These are phyloP conservation scores for Priocnemis perturbator DNA, from an alignment of 2,888 invertebrate species.

Conservation along the genomic window DNA sequence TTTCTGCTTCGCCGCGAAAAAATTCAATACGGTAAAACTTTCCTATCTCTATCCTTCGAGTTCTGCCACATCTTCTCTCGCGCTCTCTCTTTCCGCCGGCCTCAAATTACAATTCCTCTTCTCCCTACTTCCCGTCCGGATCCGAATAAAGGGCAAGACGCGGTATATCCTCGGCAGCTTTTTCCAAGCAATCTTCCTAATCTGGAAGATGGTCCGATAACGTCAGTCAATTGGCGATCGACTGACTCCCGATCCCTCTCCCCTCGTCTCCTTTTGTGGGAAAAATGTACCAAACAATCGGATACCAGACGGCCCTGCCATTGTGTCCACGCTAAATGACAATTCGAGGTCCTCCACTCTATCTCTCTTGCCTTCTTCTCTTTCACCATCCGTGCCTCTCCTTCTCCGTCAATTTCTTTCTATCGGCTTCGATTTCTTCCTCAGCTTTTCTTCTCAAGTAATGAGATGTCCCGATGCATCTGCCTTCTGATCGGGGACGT, in stretches of 20 bases:
- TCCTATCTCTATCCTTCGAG: too few species aligned
- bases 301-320: conserved; percentile 56
- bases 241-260: conserved; percentile 46
- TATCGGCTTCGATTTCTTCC: too few species aligned
- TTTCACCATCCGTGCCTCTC: not conserved
- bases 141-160: conserved; percentile 50
- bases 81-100: conserved; percentile 6
- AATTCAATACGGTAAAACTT: too few species aligned
- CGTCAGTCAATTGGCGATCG: conserved; percentile 73
- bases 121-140: conserved; percentile 30
- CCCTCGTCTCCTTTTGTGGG: conserved; percentile 52
- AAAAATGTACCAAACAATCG: conserved; percentile 68
- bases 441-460: conserved; percentile 45
- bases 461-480: conserved; percentile 39
- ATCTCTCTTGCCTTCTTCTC: not conserved
- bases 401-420: conserved; percentile 20
- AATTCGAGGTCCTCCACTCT: conserved; percentile 21
- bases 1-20: too few species aligned
- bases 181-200: conserved; percentile 69
- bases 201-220: conserved; percentile 71
- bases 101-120: conserved; percentile 45
- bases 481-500: not conserved
- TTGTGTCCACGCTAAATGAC: conserved; percentile 50
- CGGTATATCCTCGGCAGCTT: conserved; percentile 35
- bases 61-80: not conserved